Evolutionary conservation across 2,797 vertebrate genomes (phyloP), one percentile per base, ranked within the genome.

Genomic region (Acipenser ruthenus): DNA sequence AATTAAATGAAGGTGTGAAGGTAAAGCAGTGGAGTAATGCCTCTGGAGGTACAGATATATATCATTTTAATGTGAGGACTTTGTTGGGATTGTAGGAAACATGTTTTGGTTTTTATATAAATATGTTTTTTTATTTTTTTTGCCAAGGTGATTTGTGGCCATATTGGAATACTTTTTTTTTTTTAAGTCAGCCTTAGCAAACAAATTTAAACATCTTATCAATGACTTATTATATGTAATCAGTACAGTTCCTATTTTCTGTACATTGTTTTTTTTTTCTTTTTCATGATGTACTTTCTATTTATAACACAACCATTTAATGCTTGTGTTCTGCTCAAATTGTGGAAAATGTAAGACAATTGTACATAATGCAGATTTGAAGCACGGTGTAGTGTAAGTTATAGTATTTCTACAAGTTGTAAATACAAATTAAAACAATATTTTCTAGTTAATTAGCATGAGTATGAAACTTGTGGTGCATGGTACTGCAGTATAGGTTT

Each of bases 381-480:
- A 50, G 47, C 13, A 58, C 2, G 55, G 55, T 58, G 53, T 58
- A 65, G 47, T 52, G 2, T 37, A 37, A 37, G 23, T 53, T 65
- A 55, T 37, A 8, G 12, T 11, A 37, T 10, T 8, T 48, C 7
- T n/a, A 8, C 12, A 10, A 56, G 55, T 58, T n/a, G 47, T 53
- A 73, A 37, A 37, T 77, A 60, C 63, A 1, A 67, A 63, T 6
- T 64, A 63, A 74, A 71, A 69, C 67, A 69, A 64, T 47, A 49
- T 68, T 67, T 68, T 50, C 2, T n/a, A 47, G 55, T 50, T 48
- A 11, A 15, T 68, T 49, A 11, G 53, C 37, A 64, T 37, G 48
- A 49, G 62, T 55, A 8, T 11, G 64, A 61, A 1, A 62, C 56
- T 37, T 53, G 65, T 67, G n/a, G 23, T 53, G 58, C 63, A 58